These are phyloP conservation scores for Dromius quadrimaculatus DNA, from an alignment of 2,888 invertebrate genomes.

Conservation along the genomic window DNA sequence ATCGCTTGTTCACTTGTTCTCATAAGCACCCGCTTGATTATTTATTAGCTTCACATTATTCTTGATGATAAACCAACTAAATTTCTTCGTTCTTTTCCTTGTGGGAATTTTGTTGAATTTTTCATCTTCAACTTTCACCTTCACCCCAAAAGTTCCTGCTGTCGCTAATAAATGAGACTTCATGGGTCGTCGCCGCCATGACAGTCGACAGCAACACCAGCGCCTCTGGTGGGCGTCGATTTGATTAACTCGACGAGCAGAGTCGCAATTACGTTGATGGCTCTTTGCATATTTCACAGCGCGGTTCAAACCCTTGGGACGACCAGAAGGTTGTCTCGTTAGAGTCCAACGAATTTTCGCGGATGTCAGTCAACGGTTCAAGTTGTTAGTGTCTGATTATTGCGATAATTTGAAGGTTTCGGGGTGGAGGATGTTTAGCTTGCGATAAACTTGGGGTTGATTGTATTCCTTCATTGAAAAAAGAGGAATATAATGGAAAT, in stretches of 20 bases:
- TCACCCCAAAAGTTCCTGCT: background rate
- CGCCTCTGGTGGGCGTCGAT: constrained; percentile 44
- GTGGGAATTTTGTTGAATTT: no score
- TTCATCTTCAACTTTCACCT: background rate
- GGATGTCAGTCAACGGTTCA: constrained; percentile 14
- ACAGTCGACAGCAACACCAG: constrained; percentile 55
- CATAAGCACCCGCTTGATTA: no score
- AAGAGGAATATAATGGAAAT: no score
- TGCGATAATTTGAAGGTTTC: constrained; percentile 20
- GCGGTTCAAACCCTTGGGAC: background rate
- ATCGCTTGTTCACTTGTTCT: background rate
- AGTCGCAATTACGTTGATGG: constrained; percentile 49
- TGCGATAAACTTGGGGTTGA: background rate
- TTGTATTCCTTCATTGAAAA: no score
- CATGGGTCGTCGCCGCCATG: constrained; percentile 54
- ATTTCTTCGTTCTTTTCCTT: no score
- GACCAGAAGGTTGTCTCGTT: constrained; percentile 36
- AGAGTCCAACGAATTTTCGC: constrained; percentile 33
- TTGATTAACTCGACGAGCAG: constrained; percentile 47
- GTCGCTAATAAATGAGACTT: constrained; percentile 48
- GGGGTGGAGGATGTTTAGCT: background rate
- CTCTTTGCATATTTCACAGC: constrained; percentile 48
- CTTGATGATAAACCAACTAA: no score
- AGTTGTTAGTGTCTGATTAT: constrained; percentile 29
- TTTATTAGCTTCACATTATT: no score